Evolutionary conservation across 1,140 invertebrate species (phyloP).

Genomic region (Telenomus remus): DNA sequence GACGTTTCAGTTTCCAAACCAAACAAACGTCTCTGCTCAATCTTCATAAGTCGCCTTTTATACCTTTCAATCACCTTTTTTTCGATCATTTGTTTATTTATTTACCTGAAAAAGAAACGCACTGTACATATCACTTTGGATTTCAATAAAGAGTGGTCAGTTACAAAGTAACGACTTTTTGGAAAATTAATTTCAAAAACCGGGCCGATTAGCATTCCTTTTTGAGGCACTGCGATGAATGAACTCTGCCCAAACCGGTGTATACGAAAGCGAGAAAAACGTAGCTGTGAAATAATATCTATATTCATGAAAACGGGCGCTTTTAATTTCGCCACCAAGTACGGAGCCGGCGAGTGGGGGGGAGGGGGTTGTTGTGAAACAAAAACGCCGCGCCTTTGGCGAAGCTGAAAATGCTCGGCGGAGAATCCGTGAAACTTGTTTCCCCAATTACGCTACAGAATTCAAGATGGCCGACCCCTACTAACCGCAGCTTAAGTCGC

Average conservation of each 20-base stretch:
- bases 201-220: no score
- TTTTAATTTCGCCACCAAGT: slow-evolving; percentile 45
- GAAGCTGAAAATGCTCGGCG: slow-evolving; percentile 44
- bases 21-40: no score
- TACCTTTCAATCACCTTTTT: no score
- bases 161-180: no score
- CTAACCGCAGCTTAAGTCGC: slow-evolving; percentile 58
- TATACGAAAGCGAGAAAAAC: slow-evolving; percentile 30
- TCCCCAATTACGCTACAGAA: slow-evolving; percentile 56
- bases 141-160: no score
- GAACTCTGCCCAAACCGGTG: slow-evolving; percentile 13
- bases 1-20: slow-evolving; percentile 1
- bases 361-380: slow-evolving; percentile 25
- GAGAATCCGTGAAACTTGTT: slow-evolving; percentile 56
- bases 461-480: slow-evolving; percentile 58
- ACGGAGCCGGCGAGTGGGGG: no score
- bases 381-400: slow-evolving; percentile 24
- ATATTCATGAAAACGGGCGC: slow-evolving; percentile 40
- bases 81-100: no score
- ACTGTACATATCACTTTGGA: no score
- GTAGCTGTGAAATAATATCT: slow-evolving; percentile 30
- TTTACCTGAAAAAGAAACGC: no score
- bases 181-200: no score
- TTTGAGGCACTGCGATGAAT: background rate
- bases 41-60: no score